Conservation (phyloP, 30 jellyfish, hydroid and myxozoan genomes). For the Cassiopea xamachana region DNA sequence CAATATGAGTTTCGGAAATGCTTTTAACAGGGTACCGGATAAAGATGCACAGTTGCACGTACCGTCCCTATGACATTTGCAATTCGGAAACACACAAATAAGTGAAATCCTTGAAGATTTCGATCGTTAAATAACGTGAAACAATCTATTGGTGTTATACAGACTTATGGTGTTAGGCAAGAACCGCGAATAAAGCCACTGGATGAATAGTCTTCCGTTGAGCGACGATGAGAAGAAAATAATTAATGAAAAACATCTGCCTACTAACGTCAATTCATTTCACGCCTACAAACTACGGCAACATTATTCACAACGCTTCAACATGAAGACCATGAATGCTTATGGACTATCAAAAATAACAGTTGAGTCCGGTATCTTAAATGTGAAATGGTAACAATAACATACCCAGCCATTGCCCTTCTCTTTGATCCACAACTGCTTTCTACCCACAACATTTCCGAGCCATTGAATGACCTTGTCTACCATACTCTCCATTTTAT, state of each 20-base stretch:
- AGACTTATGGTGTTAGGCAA: too few relatives aligned
- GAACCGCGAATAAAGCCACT: too few relatives aligned
- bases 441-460: conserved; percentile 81
- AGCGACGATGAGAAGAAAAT: neutral
- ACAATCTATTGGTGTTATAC: neutral
- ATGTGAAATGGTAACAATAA: neutral
- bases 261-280: neutral
- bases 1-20: conserved; percentile 15
- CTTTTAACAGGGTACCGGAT: neutral
- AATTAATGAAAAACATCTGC: conserved; percentile 4
- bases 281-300: conserved; percentile 3
- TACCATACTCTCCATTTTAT: conserved; percentile 78
- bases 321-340: neutral
- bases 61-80: too few relatives aligned
- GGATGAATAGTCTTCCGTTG: neutral
- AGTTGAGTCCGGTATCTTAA: too few relatives aligned
- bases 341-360: too few relatives aligned
- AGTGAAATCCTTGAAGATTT: neutral
- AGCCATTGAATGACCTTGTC: conserved; percentile 91
- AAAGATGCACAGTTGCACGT: neutral
- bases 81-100: neutral
- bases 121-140: neutral
- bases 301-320: neutral
- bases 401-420: conserved; percentile 98
- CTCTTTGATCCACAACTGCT: conserved; percentile 92